Evolutionary conservation across 1,140 invertebrate genomes (phyloP).

Genomic region (Coelopa frigida): DNA sequence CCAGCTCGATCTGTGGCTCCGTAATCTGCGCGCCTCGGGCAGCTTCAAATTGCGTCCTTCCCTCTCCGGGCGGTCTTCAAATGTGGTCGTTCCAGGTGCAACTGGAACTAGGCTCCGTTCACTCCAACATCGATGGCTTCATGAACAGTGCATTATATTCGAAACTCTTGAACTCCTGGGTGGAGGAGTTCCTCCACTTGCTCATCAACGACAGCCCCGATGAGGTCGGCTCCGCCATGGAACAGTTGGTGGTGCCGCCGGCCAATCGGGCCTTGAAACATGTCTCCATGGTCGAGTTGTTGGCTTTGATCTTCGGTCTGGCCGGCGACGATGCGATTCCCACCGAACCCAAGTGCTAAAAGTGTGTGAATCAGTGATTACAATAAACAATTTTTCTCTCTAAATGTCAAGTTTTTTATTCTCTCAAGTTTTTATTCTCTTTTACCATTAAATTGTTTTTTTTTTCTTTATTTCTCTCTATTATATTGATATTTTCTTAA

Average conservation of each 20-base stretch:
- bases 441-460: too few relatives aligned
- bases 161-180: constrained; percentile 26
- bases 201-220: constrained; percentile 29
- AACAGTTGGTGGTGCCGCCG: constrained; percentile 23
- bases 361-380: too few relatives aligned
- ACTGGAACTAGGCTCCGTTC: constrained; percentile 22
- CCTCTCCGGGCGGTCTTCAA: constrained; percentile 16
- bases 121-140: constrained; percentile 26
- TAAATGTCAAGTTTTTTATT: too few relatives aligned
- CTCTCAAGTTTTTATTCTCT: too few relatives aligned
- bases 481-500: too few relatives aligned
- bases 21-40: constrained; percentile 26
- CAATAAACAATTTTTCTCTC: too few relatives aligned
- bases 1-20: constrained; percentile 20
- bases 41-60: constrained; percentile 30
- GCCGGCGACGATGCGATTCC: constrained; percentile 27
- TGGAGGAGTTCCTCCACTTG: constrained; percentile 34
- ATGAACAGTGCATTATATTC: constrained; percentile 19
- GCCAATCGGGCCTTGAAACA: constrained; percentile 26
- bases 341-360: constrained; percentile 29
- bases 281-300: constrained; percentile 31
- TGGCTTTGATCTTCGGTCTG: constrained; percentile 29
- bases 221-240: constrained; percentile 26
- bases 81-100: constrained; percentile 25
- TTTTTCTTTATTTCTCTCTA: too few relatives aligned